Conservation (phyloP, 2,888 invertebrate species). For the Eurois occulta region DNA sequence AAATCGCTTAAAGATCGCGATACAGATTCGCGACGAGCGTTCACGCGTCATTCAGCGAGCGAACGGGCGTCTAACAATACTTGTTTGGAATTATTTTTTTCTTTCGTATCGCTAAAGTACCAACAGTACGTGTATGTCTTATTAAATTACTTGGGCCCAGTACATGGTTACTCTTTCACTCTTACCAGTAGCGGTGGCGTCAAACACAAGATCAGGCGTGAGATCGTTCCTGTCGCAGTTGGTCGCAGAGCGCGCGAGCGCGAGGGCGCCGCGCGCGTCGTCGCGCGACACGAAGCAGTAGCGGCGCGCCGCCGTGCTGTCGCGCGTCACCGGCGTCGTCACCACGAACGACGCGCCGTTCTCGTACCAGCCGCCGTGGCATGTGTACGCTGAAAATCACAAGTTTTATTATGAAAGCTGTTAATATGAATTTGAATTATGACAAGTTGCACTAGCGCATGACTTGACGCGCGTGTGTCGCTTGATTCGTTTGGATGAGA, state of each 20-base stretch:
- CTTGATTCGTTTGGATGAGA: not conserved
- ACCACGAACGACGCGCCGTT: slow-evolving; percentile 96
- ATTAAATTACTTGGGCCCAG: not conserved
- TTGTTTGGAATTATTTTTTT: too few species aligned
- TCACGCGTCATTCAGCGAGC: not conserved
- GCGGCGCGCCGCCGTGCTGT: slow-evolving; percentile 92
- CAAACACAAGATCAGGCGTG: slow-evolving; percentile 91
- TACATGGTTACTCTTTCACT: not conserved
- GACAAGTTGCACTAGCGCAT: not conserved
- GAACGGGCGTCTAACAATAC: not conserved
- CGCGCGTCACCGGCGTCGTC: slow-evolving; percentile 93
- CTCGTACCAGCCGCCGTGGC: slow-evolving; percentile 97
- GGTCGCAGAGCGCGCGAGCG: slow-evolving; percentile 91
- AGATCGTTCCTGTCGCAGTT: slow-evolving; percentile 91
- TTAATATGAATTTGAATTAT: not conserved
- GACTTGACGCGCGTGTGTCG: not conserved
- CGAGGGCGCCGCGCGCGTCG: slow-evolving; percentile 89
- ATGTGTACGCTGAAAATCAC: slow-evolving; percentile 93
- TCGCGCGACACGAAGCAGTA: slow-evolving; percentile 95
- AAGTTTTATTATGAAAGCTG: not conserved
- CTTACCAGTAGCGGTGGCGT: slow-evolving; percentile 92
- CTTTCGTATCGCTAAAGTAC: not conserved
- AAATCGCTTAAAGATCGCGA: not conserved
- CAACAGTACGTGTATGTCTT: too few species aligned
- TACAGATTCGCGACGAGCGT: not conserved